Evolutionary conservation across 2,113 vertebrate genomes (phyloP).

Genomic region (Merops nubicus): DNA sequence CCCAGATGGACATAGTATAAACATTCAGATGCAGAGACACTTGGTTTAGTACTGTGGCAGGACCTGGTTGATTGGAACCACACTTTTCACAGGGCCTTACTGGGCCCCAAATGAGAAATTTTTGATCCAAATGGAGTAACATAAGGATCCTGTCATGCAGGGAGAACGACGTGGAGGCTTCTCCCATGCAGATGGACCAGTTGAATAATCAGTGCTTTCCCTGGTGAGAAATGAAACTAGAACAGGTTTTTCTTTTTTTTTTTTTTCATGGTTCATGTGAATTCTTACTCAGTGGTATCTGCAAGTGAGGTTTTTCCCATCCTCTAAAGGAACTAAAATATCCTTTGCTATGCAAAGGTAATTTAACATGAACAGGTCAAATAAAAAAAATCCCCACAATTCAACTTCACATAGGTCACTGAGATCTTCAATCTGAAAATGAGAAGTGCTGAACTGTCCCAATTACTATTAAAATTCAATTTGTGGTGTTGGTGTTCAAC

Average conservation of each 20-base stretch:
- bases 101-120: constrained; percentile 30
- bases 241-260: not conserved
- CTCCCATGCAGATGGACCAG: constrained; percentile 3
- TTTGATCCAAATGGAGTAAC: constrained; percentile 49
- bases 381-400: not conserved
- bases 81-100: constrained; percentile 3
- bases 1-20: constrained; percentile 34
- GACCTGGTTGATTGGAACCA: constrained; percentile 2
- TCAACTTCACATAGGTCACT: not conserved
- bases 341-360: not conserved
- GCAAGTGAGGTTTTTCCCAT: not conserved
- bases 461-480: not conserved
- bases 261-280: not conserved
- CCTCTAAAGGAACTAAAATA: not conserved
- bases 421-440: not conserved
- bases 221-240: constrained; percentile 21
- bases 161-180: not conserved
- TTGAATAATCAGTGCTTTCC: not conserved
- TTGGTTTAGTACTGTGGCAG: not conserved
- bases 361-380: not conserved
- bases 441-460: not conserved
- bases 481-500: not conserved
- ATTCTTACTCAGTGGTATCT: not conserved
- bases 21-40: constrained; percentile 16
- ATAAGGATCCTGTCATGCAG: constrained; percentile 1